Conservation (phyloP, 2,113 vertebrate genomes). For the Proterorhinus semilunaris region DNA sequence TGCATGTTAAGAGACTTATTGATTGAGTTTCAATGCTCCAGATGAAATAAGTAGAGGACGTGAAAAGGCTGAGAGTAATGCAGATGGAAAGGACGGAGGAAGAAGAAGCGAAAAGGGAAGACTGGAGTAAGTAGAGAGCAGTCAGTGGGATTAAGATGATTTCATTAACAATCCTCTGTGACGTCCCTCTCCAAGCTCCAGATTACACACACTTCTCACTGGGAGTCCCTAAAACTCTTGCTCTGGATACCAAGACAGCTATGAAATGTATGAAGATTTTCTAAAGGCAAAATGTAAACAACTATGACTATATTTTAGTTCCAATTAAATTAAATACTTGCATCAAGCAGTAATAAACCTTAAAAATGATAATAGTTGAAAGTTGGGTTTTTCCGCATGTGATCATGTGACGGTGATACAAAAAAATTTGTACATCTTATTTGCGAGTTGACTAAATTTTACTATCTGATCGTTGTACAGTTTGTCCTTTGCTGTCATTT, state of each 20-base stretch:
- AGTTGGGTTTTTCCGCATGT: too few relatives aligned
- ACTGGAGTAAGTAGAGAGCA: slow-evolving; percentile 35
- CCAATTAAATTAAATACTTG: too few relatives aligned
- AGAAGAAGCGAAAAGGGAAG: slow-evolving; percentile 18
- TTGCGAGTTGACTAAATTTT: background rate
- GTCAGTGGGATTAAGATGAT: slow-evolving; percentile 68
- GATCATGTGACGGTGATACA: too few relatives aligned
- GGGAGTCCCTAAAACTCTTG: background rate
- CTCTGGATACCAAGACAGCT: background rate
- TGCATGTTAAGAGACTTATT: slow-evolving; percentile 56
- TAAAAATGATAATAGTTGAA: too few relatives aligned
- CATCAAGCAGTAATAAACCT: too few relatives aligned
- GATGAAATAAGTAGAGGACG: slow-evolving; percentile 70
- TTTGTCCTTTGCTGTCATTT: background rate
- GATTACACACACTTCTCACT: slow-evolving; percentile 49
- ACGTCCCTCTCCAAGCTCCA: slow-evolving; percentile 62
- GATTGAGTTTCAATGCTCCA: slow-evolving; percentile 68
- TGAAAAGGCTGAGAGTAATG: slow-evolving; percentile 30
- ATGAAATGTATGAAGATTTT: background rate
- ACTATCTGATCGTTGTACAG: background rate
- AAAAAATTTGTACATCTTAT: too few relatives aligned
- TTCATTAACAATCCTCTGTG: slow-evolving; percentile 70
- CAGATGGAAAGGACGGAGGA: slow-evolving; percentile 1
- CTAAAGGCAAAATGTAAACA: too few relatives aligned
- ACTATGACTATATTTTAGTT: too few relatives aligned